These are phyloP conservation scores for Thripadectes ignobilis DNA, from an alignment of 2,797 vertebrate species.

Conservation along the genomic window DNA sequence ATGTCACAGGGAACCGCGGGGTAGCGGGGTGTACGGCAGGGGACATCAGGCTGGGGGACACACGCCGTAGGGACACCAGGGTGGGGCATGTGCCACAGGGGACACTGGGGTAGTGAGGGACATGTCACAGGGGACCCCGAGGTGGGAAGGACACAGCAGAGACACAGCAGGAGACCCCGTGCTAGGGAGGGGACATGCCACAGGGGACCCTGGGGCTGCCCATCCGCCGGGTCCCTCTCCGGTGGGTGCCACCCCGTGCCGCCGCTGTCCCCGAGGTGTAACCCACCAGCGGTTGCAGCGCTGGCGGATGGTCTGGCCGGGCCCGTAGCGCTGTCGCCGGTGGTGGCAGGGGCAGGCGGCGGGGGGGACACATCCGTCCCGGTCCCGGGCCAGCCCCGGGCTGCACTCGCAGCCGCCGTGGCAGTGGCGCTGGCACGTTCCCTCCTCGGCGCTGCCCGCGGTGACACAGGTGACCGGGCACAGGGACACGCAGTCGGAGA, in stretches of 20 bases:
- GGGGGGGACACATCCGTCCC: constrained; percentile 75
- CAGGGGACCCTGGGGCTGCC: not conserved
- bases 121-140: no score
- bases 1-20: not conserved
- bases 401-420: not conserved
- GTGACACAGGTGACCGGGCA: not conserved
- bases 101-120: not conserved
- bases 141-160: not conserved
- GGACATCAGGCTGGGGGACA: not conserved
- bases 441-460: not conserved
- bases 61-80: not conserved
- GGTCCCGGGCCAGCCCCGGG: constrained; percentile 65
- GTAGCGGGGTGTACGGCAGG: not conserved
- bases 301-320: constrained; percentile 82
- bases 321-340: constrained; percentile 75
- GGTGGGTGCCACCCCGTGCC: not conserved
- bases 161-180: not conserved
- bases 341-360: constrained; percentile 87
- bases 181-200: not conserved
- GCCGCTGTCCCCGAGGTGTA: not conserved
- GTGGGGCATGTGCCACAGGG: not conserved
- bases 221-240: not conserved
- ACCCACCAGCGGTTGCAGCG: constrained; percentile 87
- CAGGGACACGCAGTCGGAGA: not conserved
- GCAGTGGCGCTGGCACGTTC: not conserved